phyloP scores from a whole-genome alignment of 2,113 vertebrate species.

The Calidris pygmaea region DNA sequence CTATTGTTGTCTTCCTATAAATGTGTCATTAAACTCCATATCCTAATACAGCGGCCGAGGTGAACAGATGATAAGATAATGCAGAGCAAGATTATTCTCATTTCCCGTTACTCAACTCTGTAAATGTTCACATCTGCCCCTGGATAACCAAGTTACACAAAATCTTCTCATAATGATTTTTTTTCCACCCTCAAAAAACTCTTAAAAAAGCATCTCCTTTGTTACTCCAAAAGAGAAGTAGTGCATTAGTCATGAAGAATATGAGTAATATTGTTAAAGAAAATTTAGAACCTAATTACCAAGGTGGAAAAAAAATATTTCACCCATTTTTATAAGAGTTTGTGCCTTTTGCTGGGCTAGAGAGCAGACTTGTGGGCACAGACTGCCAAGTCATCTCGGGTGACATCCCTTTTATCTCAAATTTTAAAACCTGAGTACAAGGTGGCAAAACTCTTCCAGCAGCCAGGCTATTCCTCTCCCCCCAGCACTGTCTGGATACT shows the following conservation, averaged over 20 bases:
- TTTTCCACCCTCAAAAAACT: no score
- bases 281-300: not conserved
- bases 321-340: not conserved
- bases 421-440: not conserved
- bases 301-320: not conserved
- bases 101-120: not conserved
- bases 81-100: not conserved
- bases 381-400: not conserved
- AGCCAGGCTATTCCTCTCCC: not conserved
- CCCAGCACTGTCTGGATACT: not conserved
- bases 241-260: not conserved
- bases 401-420: not conserved
- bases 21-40: not conserved
- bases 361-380: not conserved
- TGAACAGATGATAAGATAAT: not conserved
- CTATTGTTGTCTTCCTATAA: not conserved
- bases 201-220: not conserved
- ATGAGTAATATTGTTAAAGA: not conserved
- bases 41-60: not conserved
- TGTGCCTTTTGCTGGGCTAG: not conserved
- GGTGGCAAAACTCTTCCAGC: not conserved
- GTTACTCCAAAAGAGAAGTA: not conserved
- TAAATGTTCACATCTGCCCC: not conserved
- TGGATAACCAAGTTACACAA: not conserved
- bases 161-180: not conserved